Base-by-base conservation (phyloP, 2,888 invertebrate genomes). In the Megastigmus dorsalis region DNA sequence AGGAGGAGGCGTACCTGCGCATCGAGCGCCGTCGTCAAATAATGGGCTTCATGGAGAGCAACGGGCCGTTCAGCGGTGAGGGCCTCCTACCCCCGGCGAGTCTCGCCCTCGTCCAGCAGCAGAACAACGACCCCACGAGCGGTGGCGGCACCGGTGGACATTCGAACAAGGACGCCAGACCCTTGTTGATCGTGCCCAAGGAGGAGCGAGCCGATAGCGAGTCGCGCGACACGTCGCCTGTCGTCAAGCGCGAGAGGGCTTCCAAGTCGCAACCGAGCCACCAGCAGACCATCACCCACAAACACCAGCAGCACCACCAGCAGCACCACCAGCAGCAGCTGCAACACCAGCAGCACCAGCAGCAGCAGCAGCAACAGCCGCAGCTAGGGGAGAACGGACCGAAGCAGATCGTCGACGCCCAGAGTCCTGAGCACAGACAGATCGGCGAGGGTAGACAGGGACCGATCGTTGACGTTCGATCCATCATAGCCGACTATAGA, bases 401-500 rank as follows among this genome's bases (percentile, higher is more conserved):
- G 7, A 84, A 69, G 41, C 76, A 67, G n/a, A 6, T 55, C 3
- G 55, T 68, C 30, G 79, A 81, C 28, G 60, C 80, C 18, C 81
- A 83, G 65, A 83, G 82, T 15, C 82, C 86, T 5, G 90, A 90
- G 85, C 92, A 92, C 78, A 91, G 92, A 13, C 91, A 92, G 70
- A 86, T 92, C 69, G 90, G 91, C 0, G 92, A 91, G 88, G 94
- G 94, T 0, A 89, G 93, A 0, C 94, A 94, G 83, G 93, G 94
- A 0, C 92, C 94, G 0, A 93, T 93, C n/a, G 92, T 95, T 74
- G 95, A 95, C 85, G 95, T 95, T 0, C 93, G 94, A 84, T 93
- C 94, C 3, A 94, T 95, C 69, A 94, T 95, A 82, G 95, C 94
- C 0, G 95, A 95, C 84, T 94, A 94, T 83, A 91, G 94, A 78